These are phyloP conservation scores for Mastigias papua DNA, from an alignment of 30 jellyfish, hydroid and myxozoan species.

Conservation along the genomic window DNA sequence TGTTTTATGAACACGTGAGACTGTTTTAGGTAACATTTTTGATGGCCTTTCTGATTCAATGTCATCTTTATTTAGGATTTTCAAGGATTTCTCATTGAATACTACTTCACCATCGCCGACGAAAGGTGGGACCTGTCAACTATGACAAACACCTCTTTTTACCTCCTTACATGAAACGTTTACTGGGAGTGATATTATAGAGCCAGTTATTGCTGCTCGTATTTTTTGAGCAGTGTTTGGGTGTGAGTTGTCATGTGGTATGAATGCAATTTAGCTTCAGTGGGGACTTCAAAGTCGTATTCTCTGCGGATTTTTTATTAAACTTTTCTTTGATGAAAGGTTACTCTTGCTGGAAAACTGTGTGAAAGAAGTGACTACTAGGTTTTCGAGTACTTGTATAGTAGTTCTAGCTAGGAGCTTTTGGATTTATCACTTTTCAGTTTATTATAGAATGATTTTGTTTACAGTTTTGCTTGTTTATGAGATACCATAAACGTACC, in stretches of 20 bases:
- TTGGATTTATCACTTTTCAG: neutral
- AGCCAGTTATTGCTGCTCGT: no score
- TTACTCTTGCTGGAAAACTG: no score
- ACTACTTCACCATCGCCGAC: conserved; percentile 90
- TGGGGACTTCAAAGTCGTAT: no score
- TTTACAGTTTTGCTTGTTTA: neutral
- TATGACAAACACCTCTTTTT: neutral
- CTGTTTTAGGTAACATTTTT: no score
- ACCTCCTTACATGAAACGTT: no score
- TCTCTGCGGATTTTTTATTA: no score
- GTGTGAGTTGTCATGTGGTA: no score
- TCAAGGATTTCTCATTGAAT: conserved; percentile 73
- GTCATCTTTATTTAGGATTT: conserved; percentile 64
- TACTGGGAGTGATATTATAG: no score
- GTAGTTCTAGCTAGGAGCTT: neutral
- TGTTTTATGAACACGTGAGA: neutral
- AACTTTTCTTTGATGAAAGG: no score
- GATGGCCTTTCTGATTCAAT: neutral
- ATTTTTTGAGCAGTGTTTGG: no score
- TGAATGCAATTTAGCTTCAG: no score
- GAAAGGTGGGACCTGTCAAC: conserved; percentile 62
- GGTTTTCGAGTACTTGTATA: neutral
- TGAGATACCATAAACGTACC: neutral
- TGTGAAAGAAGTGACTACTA: neutral
- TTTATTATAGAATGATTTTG: neutral